Evolutionary conservation across 2,888 invertebrate species (phyloP).

Genomic region (Acrobasis repandana): DNA sequence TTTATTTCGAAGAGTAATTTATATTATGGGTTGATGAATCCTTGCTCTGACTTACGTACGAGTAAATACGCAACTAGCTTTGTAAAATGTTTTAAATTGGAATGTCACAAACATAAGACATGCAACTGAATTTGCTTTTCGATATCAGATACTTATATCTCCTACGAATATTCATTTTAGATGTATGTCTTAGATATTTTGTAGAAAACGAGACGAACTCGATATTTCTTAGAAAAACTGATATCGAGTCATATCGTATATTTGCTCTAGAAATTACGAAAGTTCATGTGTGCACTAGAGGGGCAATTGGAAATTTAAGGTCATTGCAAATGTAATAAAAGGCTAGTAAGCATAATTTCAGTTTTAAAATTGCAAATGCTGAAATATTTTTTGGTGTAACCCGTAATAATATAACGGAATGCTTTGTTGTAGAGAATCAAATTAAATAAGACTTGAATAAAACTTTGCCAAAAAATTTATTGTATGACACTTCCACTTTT

Average conservation of each 20-base stretch:
- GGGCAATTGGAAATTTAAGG: constrained; percentile 19
- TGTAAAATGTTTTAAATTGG: background rate
- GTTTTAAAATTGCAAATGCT: background rate
- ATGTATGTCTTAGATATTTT: constrained; percentile 12
- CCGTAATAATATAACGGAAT: too few relatives aligned
- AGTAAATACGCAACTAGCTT: too few relatives aligned
- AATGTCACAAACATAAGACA: background rate
- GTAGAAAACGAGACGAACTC: constrained; percentile 2
- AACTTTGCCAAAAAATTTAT: too few relatives aligned
- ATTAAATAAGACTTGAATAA: too few relatives aligned
- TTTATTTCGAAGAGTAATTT: too few relatives aligned
- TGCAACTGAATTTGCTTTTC: constrained; percentile 7
- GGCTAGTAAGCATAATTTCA: background rate
- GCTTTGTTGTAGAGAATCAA: too few relatives aligned
- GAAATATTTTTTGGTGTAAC: background rate
- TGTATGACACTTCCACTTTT: too few relatives aligned
- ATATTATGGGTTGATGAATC: too few relatives aligned
- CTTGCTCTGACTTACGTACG: too few relatives aligned
- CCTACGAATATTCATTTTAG: constrained; percentile 2
- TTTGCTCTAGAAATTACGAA: constrained; percentile 26
- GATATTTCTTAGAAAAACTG: constrained; percentile 6
- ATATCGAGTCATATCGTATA: constrained; percentile 19
- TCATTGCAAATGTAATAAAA: constrained; percentile 1
- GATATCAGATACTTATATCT: constrained; percentile 7
- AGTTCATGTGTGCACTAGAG: constrained; percentile 26